Conservation (phyloP, 2,888 invertebrate species). For the Polymixis lichenea region DNA sequence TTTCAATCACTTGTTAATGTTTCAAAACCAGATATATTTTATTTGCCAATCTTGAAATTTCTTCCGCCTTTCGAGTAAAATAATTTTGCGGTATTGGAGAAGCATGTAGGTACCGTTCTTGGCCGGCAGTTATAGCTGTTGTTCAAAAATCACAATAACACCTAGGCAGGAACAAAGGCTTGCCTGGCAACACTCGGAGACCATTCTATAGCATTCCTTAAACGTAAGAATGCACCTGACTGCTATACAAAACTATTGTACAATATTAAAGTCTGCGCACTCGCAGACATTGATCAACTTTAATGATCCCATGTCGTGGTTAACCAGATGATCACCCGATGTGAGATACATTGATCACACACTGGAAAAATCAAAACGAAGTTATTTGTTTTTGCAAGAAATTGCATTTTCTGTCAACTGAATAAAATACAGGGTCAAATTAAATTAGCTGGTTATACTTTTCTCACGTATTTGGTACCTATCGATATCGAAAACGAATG, state of each 20-base stretch:
- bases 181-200: slow-evolving; percentile 21
- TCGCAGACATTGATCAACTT: slow-evolving; percentile 14
- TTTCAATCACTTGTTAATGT: slow-evolving; percentile 1
- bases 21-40: background rate
- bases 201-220: slow-evolving; percentile 43
- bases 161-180: slow-evolving; percentile 10
- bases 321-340: background rate
- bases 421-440: background rate
- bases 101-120: slow-evolving; percentile 46
- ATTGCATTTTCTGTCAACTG: background rate
- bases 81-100: slow-evolving; percentile 21
- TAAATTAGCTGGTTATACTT: too few species aligned
- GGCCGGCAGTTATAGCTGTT: slow-evolving; percentile 20
- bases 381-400: background rate
- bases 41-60: background rate
- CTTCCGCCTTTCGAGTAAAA: background rate
- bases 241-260: slow-evolving; percentile 2
- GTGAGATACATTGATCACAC: background rate
- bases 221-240: slow-evolving; percentile 37
- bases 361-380: background rate
- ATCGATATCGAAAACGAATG: too few species aligned
- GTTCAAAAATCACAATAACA: slow-evolving; percentile 46
- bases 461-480: too few species aligned
- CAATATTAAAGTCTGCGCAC: background rate
- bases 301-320: slow-evolving; percentile 18